Conservation (phyloP, 2,888 invertebrate species). For the Piscicola geometra region DNA sequence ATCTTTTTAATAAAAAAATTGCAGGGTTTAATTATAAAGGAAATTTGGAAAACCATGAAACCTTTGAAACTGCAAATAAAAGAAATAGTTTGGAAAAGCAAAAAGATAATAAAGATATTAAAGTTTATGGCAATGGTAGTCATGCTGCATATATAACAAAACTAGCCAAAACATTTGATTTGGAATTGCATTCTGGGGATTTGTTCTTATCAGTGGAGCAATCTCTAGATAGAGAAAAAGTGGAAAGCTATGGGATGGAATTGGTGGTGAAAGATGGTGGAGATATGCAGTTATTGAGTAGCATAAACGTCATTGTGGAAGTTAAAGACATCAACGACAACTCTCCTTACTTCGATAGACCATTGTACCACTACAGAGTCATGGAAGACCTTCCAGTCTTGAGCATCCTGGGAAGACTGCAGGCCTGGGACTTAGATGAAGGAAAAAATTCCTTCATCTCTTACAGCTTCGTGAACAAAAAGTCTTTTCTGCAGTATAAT, state of each 20-base stretch:
- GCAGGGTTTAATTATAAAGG: too few relatives aligned
- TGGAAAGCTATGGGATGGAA: background rate
- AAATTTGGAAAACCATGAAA: too few relatives aligned
- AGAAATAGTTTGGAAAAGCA: too few relatives aligned
- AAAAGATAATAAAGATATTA: background rate
- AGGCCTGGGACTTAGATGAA: background rate
- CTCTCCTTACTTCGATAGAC: background rate
- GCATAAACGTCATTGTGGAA: background rate
- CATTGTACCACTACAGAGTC: background rate
- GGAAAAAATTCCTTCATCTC: background rate
- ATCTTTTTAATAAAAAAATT: background rate
- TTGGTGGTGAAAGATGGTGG: background rate
- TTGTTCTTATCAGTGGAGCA: background rate
- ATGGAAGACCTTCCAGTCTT: background rate
- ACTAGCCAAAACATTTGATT: background rate
- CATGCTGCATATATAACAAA: background rate
- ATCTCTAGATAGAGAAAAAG: background rate
- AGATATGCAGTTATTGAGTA: background rate
- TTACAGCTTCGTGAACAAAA: slow-evolving; percentile 2
- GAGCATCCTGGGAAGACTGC: background rate
- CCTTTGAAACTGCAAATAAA: too few relatives aligned
- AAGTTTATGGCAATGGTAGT: background rate
- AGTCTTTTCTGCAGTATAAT: too few relatives aligned
- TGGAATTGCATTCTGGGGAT: background rate
- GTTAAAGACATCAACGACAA: slow-evolving; percentile 15